Base-by-base conservation (phyloP, 2,888 invertebrate genomes). In the Drosophila ustulata region DNA sequence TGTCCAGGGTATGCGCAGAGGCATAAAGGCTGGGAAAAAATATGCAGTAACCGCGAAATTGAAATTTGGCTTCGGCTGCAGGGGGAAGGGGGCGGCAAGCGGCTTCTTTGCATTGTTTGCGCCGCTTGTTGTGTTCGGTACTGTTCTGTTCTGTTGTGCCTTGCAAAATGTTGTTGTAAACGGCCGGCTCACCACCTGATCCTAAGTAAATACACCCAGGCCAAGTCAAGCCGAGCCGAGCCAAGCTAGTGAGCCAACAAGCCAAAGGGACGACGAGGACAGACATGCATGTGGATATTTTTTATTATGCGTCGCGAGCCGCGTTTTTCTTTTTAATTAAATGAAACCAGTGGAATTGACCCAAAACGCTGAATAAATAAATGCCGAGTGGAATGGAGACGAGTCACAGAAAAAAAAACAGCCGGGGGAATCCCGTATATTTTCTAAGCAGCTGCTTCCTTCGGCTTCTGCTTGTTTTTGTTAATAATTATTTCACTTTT, bases 311-410 rank as follows among this genome's bases (percentile, higher is more conserved):
- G 75, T 66, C 61, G 85, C 75, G 52, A 69, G 78, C 67, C 70
- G 86, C 79, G 85, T 73, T 84, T 83, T 71, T 83, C 82, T 88
- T 91, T 91, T 91, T 91, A 91, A 91, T 91, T 91, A 91, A 91
- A 91, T 91, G 91, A 91, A 91, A 90, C 91, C 91, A 76, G 87
- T 90, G 89, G 90, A 91, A 91, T 91, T 91, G 91, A 91, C 91
- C 91, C 90, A 88, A 90, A 78, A 79, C 78, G 78, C 73, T 66
- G 82, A 87, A 86, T 90, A 89, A 88, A 86, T 90, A 89, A 89
- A 90, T 82, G 45, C 53, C 32, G 25, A 58, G 23, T 37, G 47
- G 13, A 18, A 18, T 37, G 37, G n/a, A 11, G n/a, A n/a, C 37
- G n/a, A 37, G 34, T 37, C 9, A 4, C 37, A n/a, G 11, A n/a